Conservation (phyloP, 2,797 vertebrate genomes). For the Valencia hispanica region DNA sequence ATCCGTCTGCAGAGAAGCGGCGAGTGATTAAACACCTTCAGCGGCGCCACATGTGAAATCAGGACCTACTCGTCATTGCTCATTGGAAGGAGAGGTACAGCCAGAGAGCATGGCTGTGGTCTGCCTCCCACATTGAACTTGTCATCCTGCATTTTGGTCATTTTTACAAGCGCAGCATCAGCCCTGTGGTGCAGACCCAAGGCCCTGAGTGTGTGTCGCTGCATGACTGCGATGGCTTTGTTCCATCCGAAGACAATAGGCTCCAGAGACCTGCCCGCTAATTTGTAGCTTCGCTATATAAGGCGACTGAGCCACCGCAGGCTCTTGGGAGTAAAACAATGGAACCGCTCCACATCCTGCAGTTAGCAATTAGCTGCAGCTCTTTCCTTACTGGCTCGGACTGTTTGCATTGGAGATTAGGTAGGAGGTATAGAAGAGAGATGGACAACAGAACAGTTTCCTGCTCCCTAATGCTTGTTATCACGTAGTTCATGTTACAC, state of each 20-base stretch:
- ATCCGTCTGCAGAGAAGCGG: neutral
- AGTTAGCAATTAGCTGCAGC: conserved; percentile 11
- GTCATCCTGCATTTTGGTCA: conserved; percentile 63
- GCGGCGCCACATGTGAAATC: neutral
- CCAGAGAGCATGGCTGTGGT: neutral
- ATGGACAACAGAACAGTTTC: neutral
- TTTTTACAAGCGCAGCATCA: conserved; percentile 70
- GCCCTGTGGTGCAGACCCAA: conserved; percentile 56
- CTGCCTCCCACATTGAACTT: conserved; percentile 48
- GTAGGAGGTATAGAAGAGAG: neutral
- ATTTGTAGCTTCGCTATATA: conserved; percentile 62
- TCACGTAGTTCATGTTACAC: neutral
- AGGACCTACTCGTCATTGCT: no score
- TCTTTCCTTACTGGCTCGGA: conserved; percentile 4
- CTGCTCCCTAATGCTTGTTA: neutral
- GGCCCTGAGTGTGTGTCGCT: conserved; percentile 42
- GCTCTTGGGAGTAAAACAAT: conserved; percentile 42
- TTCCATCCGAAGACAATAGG: conserved; percentile 57
- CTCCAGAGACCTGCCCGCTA: conserved; percentile 58
- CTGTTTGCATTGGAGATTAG: neutral
- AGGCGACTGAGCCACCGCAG: conserved; percentile 53
- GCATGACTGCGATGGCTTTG: conserved; percentile 48
- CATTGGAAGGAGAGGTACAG: neutral
- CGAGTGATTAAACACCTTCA: no score
- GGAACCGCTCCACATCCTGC: conserved; percentile 29